A percentile compares a stretch with the other conserved stretches of the same genome.
These are phyloP conservation scores for Lophura swinhoii DNA, from an alignment of 2,797 vertebrate genomes.

Conservation along the genomic window DNA sequence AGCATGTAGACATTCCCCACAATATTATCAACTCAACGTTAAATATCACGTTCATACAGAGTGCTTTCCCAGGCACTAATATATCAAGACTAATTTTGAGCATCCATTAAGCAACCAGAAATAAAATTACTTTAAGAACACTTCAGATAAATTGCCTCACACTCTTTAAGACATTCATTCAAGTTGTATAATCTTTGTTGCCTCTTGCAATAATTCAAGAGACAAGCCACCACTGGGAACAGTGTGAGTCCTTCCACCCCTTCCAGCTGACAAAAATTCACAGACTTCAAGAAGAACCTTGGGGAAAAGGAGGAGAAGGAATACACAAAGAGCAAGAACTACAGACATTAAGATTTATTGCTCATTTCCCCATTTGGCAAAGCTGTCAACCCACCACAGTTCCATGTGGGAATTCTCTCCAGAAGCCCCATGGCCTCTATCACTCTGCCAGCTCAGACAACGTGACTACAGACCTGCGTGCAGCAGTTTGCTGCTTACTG, in stretches of 20 bases:
- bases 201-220: slow-evolving; percentile 4
- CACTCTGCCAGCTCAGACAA: not conserved
- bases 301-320: not conserved
- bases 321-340: not conserved
- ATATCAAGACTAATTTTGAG: slow-evolving; percentile 6
- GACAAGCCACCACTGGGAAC: not conserved
- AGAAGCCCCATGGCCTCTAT: slow-evolving; percentile 4
- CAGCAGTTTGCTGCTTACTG: not conserved
- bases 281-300: slow-evolving; percentile 7
- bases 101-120: not conserved
- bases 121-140: slow-evolving; percentile 37
- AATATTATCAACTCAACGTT: not conserved
- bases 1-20: not conserved
- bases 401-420: slow-evolving; percentile 23
- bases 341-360: slow-evolving; percentile 25
- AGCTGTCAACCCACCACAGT: not conserved
- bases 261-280: not conserved
- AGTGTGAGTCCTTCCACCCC: not conserved
- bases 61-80: not conserved
- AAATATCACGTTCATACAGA: not conserved
- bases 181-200: slow-evolving; percentile 18
- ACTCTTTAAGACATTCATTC: not conserved
- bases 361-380: slow-evolving; percentile 7
- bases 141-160: slow-evolving; percentile 6
- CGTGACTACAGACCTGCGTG: not conserved